Evolutionary conservation across 2,797 vertebrate species (phyloP), one percentile per base, ranked within the genome.

Genomic region (Nasua narica): DNA sequence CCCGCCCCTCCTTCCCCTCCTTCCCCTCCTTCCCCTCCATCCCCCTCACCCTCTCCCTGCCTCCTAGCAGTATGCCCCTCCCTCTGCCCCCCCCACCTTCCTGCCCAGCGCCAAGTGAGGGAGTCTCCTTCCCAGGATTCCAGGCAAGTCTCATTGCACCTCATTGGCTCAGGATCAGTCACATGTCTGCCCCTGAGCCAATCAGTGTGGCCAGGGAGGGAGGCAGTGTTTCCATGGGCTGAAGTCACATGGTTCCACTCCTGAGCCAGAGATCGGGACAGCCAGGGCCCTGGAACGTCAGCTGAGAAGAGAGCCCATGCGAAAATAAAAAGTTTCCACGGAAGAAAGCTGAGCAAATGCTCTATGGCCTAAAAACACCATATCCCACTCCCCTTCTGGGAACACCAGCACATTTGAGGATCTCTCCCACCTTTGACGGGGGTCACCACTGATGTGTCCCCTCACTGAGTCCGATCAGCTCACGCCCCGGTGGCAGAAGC

Each of bases 251-350:
- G 62, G 50, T 27, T 13, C 15, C 3, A 6, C 74, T 90, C 32
- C 54, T 58, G 21, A 69, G 16, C 69, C 12, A 1, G 46, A 76
- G 13, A 0, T 5, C 11, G 27, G 37, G 16, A 1, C 15, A 4
- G 27, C 5, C 0, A 27, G 13, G 43, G 10, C 52, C 25, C n/a
- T 12, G 11, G 27, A 52, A 32, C 12, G 1, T 2, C 4, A 19
- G 76, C 37, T 21, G 32, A 56, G 56, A 56, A 21, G 15, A 65
- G 46, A 87, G 25, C 9, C 40, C 23, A 25, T 2, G 25, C n/a
- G 46, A 48, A 79, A 43, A 16, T 35, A n/a, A 25, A 69, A 32
- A 48, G 25, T 29, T 52, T 60, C 35, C 29, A 6, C 62, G 5
- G 21, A 58, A 83, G 52, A 35, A 74, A 29, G 56, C 56, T 37